Conservation (phyloP, 2,888 invertebrate genomes). For the Sinhomidia bicolor region DNA sequence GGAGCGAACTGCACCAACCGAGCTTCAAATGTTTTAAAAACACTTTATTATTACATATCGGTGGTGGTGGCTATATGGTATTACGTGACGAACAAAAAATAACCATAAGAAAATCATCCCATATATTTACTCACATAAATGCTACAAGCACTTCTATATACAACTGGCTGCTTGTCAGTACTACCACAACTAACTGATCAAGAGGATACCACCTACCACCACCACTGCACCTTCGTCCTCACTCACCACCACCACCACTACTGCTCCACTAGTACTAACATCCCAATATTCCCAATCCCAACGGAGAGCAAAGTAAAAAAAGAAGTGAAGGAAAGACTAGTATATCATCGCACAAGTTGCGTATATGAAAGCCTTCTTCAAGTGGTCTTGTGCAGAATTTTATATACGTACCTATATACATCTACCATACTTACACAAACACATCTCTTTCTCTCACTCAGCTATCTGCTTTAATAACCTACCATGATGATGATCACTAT, state of each 20-base stretch:
- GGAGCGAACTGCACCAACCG: background rate
- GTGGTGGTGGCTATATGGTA: background rate
- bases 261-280: background rate
- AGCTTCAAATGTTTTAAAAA: slow-evolving; percentile 7
- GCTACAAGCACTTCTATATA: no score
- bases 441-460: no score
- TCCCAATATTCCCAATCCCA: background rate
- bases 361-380: slow-evolving; percentile 33
- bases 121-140: no score
- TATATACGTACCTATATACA: background rate
- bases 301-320: background rate
- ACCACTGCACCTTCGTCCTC: background rate
- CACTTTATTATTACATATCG: background rate
- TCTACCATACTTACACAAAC: no score
- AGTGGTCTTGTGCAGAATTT: slow-evolving; percentile 42
- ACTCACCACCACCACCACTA: background rate
- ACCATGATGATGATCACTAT: no score
- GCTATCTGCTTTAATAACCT: no score
- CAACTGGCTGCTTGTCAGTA: no score
- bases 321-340: background rate
- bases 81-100: no score
- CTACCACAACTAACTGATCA: background rate
- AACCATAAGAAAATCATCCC: no score
- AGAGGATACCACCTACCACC: slow-evolving; percentile 45
- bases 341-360: background rate